Evolutionary conservation across 2,113 vertebrate species (phyloP).

Genomic region (Passer domesticus): DNA sequence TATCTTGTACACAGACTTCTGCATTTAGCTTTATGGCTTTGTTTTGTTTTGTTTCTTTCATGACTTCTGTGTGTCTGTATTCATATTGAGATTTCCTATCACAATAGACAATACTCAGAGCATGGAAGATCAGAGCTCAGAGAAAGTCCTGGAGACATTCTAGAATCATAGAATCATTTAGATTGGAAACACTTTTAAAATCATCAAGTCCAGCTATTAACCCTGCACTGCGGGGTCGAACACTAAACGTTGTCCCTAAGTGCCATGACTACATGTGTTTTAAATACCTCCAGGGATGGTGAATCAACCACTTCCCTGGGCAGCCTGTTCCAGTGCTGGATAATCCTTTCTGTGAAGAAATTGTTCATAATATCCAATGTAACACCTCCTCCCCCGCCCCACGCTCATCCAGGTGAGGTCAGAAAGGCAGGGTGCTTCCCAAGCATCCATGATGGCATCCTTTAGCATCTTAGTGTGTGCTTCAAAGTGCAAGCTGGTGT

Average conservation of each 20-base stretch:
- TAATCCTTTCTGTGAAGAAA: background rate
- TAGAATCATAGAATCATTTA: background rate
- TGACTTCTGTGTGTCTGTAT: background rate
- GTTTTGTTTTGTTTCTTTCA: background rate
- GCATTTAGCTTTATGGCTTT: background rate
- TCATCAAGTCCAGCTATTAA: background rate
- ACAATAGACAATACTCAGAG: background rate
- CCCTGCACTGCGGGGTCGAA: background rate
- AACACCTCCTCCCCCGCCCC: background rate
- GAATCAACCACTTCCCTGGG: background rate
- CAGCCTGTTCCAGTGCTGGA: background rate
- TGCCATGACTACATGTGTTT: background rate
- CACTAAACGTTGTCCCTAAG: background rate
- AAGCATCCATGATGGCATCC: fast-evolving
- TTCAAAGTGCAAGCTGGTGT: background rate
- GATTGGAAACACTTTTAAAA: background rate
- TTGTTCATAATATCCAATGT: background rate
- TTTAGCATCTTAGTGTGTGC: background rate
- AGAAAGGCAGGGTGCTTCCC: background rate
- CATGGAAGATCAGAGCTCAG: background rate
- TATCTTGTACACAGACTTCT: background rate
- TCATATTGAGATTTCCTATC: background rate
- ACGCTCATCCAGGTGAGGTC: background rate
- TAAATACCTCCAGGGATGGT: background rate
- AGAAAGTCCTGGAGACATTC: background rate